Conservation (phyloP, 2,113 vertebrate species). For the Hemiscyllium ocellatum region DNA sequence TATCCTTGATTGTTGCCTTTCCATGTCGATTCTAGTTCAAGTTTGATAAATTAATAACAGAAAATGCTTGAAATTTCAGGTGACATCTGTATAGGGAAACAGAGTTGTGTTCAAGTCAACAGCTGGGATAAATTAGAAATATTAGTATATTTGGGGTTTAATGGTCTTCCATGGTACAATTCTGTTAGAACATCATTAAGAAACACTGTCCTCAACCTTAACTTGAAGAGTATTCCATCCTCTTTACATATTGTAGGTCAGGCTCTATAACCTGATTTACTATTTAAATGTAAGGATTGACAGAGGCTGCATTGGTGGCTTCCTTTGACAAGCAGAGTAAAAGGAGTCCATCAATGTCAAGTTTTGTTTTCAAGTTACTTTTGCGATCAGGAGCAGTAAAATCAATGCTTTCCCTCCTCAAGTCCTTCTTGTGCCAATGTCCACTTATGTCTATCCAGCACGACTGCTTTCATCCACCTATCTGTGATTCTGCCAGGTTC, state of each 20-base stretch:
- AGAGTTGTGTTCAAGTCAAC: not conserved
- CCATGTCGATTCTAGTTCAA: not conserved
- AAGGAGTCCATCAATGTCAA: not conserved
- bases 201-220: not conserved
- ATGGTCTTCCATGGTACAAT: not conserved
- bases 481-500: not conserved
- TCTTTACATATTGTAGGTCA: not conserved
- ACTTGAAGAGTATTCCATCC: not conserved
- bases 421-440: not conserved
- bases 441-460: not conserved
- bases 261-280: not conserved
- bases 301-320: not conserved
- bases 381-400: not conserved
- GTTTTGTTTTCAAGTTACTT: not conserved
- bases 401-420: not conserved
- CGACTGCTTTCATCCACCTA: not conserved
- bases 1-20: not conserved
- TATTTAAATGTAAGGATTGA: not conserved
- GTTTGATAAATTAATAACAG: not conserved
- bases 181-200: not conserved
- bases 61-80: not conserved
- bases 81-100: not conserved
- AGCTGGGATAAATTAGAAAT: not conserved
- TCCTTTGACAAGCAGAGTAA: not conserved
- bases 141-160: not conserved